Conservation (phyloP, 2,113 vertebrate species). For the Cnemophilus loriae region DNA sequence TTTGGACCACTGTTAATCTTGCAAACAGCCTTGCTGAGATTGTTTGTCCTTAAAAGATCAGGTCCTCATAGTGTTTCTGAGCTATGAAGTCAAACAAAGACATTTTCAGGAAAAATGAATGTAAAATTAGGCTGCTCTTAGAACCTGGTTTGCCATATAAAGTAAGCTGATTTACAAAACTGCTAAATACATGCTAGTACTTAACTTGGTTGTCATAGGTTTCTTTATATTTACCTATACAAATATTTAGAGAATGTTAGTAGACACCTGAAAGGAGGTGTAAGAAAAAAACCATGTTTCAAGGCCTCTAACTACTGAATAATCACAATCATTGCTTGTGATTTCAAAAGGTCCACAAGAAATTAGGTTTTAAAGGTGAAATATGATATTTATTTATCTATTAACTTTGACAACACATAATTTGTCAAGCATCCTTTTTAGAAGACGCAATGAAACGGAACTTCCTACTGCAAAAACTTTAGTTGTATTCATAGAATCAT, state of each 20-base stretch:
- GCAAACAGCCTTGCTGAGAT: not conserved
- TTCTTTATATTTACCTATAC: not conserved
- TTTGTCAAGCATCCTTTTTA: not conserved
- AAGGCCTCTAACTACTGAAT: not conserved
- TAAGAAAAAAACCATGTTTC: not conserved
- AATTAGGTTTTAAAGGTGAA: not conserved
- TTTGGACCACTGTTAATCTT: not conserved
- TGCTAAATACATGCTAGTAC: not conserved
- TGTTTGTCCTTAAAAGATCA: not conserved
- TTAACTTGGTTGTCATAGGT: not conserved
- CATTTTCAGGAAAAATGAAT: not conserved
- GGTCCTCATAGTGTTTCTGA: not conserved
- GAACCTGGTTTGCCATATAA: not conserved
- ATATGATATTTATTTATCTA: not conserved
- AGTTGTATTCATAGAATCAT: not conserved
- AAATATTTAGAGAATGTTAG: not conserved
- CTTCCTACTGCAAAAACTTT: not conserved
- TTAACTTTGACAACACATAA: not conserved
- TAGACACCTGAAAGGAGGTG: not conserved
- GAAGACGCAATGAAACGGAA: not conserved
- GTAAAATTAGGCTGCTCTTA: not conserved
- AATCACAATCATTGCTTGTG: not conserved
- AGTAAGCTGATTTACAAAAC: not conserved
- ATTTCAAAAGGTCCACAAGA: not conserved
- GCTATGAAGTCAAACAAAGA: not conserved